phyloP scores from a whole-genome alignment of 2,888 invertebrate genomes.

The Choristoneura rosaceana region DNA sequence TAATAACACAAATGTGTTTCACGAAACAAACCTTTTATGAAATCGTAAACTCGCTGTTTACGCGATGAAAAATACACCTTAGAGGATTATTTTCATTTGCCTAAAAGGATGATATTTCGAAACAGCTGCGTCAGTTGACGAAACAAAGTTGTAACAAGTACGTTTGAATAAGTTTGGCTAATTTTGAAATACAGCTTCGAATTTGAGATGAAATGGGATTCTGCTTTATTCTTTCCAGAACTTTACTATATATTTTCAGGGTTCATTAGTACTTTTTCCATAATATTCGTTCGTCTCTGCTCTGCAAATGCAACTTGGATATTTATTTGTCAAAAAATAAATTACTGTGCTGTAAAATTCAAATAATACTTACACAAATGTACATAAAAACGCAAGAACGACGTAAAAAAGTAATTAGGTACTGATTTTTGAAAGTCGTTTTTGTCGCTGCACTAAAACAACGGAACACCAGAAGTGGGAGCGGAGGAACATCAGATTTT shows the following conservation, averaged over 20 bases:
- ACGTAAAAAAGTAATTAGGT: too few relatives aligned
- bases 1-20: slow-evolving; percentile 35
- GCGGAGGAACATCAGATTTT: too few relatives aligned
- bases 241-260: neutral
- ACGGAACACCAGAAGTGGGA: too few relatives aligned
- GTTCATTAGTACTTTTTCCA: neutral
- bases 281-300: neutral
- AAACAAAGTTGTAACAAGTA: slow-evolving; percentile 33
- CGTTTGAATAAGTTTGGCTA: slow-evolving; percentile 29
- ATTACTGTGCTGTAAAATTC: too few relatives aligned
- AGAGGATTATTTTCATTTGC: slow-evolving; percentile 63
- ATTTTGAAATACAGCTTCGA: slow-evolving; percentile 17
- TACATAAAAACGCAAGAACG: too few relatives aligned
- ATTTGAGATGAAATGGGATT: slow-evolving; percentile 7
- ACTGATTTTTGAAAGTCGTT: too few relatives aligned
- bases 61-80: slow-evolving; percentile 42
- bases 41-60: slow-evolving; percentile 35
- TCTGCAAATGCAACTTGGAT: too few relatives aligned
- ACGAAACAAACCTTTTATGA: slow-evolving; percentile 35
- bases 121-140: slow-evolving; percentile 34
- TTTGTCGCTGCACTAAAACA: too few relatives aligned
- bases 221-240: neutral
- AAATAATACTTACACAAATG: too few relatives aligned
- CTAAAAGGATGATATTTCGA: slow-evolving; percentile 56
- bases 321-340: too few relatives aligned